Percentiles rank a stretch among this genome's conserved stretches.
These are phyloP conservation scores for Gracilinanus agilis DNA, from an alignment of 2,113 vertebrate genomes.

Conservation along the genomic window DNA sequence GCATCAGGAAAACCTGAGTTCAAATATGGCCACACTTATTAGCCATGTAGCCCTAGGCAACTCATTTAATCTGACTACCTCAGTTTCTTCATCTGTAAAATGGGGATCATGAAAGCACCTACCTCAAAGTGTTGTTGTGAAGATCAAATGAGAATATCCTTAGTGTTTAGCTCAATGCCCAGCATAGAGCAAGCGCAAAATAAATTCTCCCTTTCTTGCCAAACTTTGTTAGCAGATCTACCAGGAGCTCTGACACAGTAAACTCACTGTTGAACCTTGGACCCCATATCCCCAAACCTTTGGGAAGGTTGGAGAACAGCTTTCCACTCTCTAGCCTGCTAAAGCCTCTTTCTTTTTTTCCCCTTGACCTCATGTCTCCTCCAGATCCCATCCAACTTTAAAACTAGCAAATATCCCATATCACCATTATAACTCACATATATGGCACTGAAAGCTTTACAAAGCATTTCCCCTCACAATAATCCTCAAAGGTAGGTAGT, in stretches of 20 bases:
- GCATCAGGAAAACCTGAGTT: background rate
- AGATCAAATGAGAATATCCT: background rate
- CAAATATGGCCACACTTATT: too few relatives aligned
- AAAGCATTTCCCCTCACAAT: background rate
- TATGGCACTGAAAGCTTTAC: background rate
- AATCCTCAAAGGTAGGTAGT: background rate
- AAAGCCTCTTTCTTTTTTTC: background rate
- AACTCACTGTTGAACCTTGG: background rate
- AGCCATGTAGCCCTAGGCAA: background rate
- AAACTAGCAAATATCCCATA: background rate
- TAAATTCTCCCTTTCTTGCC: background rate
- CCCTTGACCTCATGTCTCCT: background rate
- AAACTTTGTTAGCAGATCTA: too few relatives aligned
- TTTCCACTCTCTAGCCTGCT: background rate
- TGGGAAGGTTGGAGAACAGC: background rate
- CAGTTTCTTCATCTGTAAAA: background rate
- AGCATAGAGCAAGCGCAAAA: background rate
- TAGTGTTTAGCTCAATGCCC: background rate
- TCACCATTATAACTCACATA: too few relatives aligned
- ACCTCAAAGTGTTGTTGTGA: background rate
- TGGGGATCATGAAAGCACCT: background rate
- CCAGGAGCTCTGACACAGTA: background rate
- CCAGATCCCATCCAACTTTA: background rate
- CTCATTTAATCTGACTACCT: background rate
- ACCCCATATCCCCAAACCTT: too few relatives aligned